These are phyloP conservation scores for Amblyraja radiata DNA, from an alignment of 2,797 vertebrate species.

Conservation along the genomic window DNA sequence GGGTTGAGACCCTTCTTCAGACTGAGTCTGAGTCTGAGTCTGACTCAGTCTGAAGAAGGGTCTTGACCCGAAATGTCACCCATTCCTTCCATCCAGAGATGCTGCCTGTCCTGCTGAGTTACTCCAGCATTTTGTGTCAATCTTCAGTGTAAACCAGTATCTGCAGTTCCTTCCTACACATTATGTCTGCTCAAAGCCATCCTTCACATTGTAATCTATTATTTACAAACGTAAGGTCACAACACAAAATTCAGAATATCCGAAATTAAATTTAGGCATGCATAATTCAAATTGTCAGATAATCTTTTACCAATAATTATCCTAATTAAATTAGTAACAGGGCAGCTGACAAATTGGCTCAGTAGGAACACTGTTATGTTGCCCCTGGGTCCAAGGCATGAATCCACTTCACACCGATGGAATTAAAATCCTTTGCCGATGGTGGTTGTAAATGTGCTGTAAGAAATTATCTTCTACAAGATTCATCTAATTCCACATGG, in stretches of 20 bases:
- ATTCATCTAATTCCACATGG: neutral
- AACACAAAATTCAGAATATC: neutral
- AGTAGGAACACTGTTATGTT: neutral
- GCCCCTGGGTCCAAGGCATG: neutral
- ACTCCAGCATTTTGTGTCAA: too few relatives aligned
- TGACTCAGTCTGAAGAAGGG: too few relatives aligned
- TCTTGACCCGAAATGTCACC: too few relatives aligned
- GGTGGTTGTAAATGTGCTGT: neutral
- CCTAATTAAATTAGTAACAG: slow-evolving; percentile 30
- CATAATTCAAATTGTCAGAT: neutral
- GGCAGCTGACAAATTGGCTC: neutral
- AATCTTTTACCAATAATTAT: neutral
- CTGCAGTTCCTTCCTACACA: too few relatives aligned
- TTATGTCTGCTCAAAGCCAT: neutral
- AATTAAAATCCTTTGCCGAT: neutral
- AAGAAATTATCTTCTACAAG: neutral
- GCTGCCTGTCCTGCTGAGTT: too few relatives aligned
- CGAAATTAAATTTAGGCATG: neutral
- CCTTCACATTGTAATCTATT: neutral
- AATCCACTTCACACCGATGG: neutral
- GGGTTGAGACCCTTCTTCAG: too few relatives aligned
- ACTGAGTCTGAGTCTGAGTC: too few relatives aligned
- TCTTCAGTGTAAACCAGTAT: too few relatives aligned
- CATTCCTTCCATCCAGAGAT: too few relatives aligned
- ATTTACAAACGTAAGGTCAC: neutral